phyloP scores from a whole-genome alignment of 2,113 vertebrate species.

The Callaeas wilsoni region DNA sequence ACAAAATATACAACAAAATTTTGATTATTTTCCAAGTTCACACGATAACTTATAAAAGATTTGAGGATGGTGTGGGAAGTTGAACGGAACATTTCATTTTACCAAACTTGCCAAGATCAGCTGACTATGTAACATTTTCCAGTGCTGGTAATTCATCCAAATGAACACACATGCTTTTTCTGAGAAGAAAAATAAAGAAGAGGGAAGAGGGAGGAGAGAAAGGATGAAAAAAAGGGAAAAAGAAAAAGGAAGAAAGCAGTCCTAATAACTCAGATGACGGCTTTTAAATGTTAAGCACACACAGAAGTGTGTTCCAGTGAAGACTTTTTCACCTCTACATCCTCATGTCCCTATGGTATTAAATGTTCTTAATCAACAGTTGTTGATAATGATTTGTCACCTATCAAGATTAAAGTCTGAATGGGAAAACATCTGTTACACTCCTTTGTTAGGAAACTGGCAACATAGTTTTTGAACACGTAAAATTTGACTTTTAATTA shows the following conservation, averaged over 20 bases:
- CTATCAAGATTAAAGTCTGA: conserved; percentile 42
- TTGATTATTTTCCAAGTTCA: not conserved
- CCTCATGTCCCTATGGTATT: not conserved
- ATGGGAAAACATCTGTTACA: conserved; percentile 56
- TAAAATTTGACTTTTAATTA: conserved; percentile 51
- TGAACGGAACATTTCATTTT: not conserved
- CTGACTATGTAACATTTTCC: not conserved
- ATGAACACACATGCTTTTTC: not conserved
- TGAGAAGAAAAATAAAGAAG: not conserved
- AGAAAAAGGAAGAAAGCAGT: not conserved
- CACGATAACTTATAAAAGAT: not conserved
- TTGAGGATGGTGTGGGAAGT: not conserved
- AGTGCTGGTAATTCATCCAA: not conserved
- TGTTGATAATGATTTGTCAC: conserved; percentile 46
- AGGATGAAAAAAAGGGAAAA: not conserved
- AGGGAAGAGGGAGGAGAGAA: rapidly evolving
- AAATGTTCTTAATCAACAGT: conserved; percentile 47
- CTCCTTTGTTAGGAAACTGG: conserved; percentile 13
- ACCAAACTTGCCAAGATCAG: not conserved
- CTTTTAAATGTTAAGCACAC: conserved; percentile 16
- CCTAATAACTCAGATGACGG: not conserved
- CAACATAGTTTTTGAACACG: conserved; percentile 2
- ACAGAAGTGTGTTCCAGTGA: not conserved
- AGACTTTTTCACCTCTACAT: not conserved
- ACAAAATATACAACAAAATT: not conserved